These are phyloP conservation scores for Syrrhaptes paradoxus DNA, from an alignment of 2,113 vertebrate genomes.

Conservation along the genomic window DNA sequence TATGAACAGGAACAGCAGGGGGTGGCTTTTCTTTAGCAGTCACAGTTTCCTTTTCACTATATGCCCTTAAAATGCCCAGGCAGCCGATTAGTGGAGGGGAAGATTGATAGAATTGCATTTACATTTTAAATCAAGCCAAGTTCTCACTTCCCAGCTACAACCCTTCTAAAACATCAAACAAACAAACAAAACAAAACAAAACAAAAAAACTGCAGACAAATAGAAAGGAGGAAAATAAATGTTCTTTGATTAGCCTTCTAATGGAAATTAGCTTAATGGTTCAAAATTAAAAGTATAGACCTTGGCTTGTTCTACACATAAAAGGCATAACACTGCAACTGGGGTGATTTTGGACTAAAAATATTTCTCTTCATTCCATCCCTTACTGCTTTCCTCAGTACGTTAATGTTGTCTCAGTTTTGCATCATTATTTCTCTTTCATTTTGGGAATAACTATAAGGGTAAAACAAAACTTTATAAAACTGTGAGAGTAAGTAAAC, in stretches of 20 bases:
- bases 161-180: slow-evolving; percentile 37
- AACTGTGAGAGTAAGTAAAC: background rate
- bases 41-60: slow-evolving; percentile 63
- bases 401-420: background rate
- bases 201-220: slow-evolving; percentile 15
- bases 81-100: slow-evolving; percentile 14
- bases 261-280: slow-evolving; percentile 40
- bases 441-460: background rate
- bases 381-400: background rate
- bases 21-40: slow-evolving; percentile 61
- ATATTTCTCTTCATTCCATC: background rate
- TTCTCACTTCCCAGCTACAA: slow-evolving; percentile 25
- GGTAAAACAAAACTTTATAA: background rate
- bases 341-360: background rate
- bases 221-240: slow-evolving; percentile 24
- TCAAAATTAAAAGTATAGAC: slow-evolving; percentile 7
- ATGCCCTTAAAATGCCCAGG: slow-evolving; percentile 68
- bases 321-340: background rate
- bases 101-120: slow-evolving; percentile 67
- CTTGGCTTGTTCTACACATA: background rate
- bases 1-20: slow-evolving; percentile 62
- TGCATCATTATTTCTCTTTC: background rate
- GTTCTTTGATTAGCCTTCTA: slow-evolving; percentile 28
- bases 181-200: slow-evolving; percentile 33
- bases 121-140: slow-evolving; percentile 63